Percentiles rank a stretch among this genome's conserved stretches.
These are phyloP conservation scores for Oxyura jamaicensis DNA, from an alignment of 2,113 vertebrate species.

Conservation along the genomic window DNA sequence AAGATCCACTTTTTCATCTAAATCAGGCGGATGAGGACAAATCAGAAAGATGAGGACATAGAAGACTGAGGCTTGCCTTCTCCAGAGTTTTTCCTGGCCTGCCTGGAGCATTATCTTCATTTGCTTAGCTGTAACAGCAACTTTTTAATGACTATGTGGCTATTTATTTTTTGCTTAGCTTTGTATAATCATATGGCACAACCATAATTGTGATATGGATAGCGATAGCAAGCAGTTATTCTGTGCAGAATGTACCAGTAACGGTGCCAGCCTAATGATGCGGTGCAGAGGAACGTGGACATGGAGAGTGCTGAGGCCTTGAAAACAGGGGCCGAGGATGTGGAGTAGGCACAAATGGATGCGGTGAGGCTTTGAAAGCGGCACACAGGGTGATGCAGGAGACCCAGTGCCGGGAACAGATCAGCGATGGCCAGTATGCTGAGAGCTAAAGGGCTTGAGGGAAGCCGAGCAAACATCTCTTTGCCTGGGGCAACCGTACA, in stretches of 20 bases:
- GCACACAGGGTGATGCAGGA: not conserved
- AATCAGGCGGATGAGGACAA: not conserved
- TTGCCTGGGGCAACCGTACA: not conserved
- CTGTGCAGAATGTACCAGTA: not conserved
- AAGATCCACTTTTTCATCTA: not conserved
- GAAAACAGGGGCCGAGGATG: not conserved
- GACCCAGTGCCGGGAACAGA: not conserved
- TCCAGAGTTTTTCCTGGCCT: not conserved
- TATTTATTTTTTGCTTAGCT: slow-evolving; percentile 32
- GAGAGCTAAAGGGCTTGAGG: not conserved
- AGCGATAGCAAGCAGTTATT: not conserved
- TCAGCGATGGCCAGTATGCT: not conserved
- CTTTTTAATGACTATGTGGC: not conserved
- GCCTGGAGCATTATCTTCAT: not conserved
- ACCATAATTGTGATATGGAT: not conserved
- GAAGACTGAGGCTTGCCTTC: not conserved
- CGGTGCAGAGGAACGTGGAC: not conserved
- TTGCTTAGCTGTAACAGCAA: slow-evolving; percentile 2
- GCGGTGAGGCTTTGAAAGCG: not conserved
- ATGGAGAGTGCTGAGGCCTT: not conserved
- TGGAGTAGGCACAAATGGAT: not conserved
- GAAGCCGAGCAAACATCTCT: not conserved
- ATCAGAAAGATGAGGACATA: rapidly evolving
- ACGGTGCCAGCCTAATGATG: not conserved
- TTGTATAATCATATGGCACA: not conserved